A percentile compares a stretch with the other conserved stretches of the same genome.
Conservation (phyloP, 2,797 vertebrate genomes). For the Lagodon rhomboides region DNA sequence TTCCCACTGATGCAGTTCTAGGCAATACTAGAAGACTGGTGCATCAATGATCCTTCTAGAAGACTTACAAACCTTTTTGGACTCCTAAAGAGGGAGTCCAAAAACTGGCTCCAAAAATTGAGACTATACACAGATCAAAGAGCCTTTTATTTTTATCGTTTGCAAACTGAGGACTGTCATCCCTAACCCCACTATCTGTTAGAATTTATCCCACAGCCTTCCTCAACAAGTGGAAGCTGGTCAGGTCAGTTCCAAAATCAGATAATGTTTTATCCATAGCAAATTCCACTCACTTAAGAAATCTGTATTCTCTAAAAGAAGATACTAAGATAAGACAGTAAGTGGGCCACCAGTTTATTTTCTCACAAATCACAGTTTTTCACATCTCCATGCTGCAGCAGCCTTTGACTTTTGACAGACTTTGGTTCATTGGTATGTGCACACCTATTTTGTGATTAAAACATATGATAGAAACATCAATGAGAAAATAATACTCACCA, state of each 20-base stretch:
- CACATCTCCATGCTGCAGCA: not conserved
- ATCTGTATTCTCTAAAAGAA: not conserved
- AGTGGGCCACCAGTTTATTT: not conserved
- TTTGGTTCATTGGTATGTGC: not conserved
- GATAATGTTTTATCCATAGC: not conserved
- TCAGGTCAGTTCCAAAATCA: not conserved
- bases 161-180: not conserved
- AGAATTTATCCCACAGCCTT: not conserved
- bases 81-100: not conserved
- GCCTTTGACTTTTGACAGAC: rapidly evolving
- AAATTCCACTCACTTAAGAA: not conserved
- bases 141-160: too few relatives aligned
- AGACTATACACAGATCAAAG: too few relatives aligned
- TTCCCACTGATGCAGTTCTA: too few relatives aligned
- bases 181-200: not conserved
- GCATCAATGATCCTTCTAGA: too few relatives aligned
- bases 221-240: not conserved
- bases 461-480: not conserved
- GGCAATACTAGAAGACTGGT: too few relatives aligned
- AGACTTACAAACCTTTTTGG: not conserved
- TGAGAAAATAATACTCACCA: not conserved
- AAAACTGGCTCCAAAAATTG: not conserved
- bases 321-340: not conserved
- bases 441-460: not conserved
- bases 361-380: not conserved